These are phyloP conservation scores for Leuciscus waleckii DNA, from an alignment of 2,797 vertebrate genomes.

Conservation along the genomic window DNA sequence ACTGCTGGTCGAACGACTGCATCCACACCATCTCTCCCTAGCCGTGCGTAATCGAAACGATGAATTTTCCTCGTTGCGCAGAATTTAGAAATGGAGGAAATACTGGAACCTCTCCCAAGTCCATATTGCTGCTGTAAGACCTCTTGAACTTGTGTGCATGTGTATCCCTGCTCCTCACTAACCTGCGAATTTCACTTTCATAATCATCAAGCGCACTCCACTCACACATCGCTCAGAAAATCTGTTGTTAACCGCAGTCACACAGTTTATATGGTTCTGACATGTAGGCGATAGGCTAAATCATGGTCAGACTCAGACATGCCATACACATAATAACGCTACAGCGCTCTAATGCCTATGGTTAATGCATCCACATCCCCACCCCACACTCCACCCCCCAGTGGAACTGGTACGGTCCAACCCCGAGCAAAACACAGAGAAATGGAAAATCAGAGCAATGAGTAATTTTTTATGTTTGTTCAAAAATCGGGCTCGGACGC, in stretches of 20 bases:
- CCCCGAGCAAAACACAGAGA: no score
- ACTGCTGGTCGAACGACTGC: constrained; percentile 4
- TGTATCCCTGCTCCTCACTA: constrained; percentile 1
- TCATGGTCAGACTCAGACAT: no score
- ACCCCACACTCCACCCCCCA: no score
- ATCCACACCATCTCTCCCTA: constrained; percentile 6
- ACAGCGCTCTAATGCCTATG: no score
- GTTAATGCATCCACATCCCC: no score
- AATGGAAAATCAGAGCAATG: no score
- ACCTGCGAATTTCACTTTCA: not conserved
- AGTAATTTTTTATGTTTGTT: no score
- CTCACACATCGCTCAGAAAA: not conserved
- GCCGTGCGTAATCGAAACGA: not conserved
- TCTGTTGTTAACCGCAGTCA: not conserved
- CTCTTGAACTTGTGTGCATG: constrained; percentile 3
- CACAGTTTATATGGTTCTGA: no score
- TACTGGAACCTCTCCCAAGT: not conserved
- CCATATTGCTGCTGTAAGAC: constrained; percentile 9
- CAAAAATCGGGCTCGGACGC: no score
- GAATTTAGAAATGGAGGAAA: constrained; percentile 1
- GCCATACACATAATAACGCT: no score
- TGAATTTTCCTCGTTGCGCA: not conserved
- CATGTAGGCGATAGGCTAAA: no score
- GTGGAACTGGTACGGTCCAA: no score
- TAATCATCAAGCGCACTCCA: not conserved